Evolutionary conservation across 2,797 vertebrate genomes (phyloP).

Genomic region (Hydrolagus colliei): DNA sequence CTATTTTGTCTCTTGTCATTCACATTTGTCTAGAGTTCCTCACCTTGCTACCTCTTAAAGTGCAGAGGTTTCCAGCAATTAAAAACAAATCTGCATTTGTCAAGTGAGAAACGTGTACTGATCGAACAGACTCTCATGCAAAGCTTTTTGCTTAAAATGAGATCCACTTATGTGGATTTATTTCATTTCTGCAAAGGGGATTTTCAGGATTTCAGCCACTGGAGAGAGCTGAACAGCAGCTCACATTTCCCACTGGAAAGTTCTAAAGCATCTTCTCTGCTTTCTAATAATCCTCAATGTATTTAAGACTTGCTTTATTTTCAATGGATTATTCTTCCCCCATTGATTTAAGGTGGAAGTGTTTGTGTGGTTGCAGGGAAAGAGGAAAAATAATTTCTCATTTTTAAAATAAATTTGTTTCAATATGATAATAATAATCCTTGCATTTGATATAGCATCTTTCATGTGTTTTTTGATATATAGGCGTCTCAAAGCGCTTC

Average conservation of each 20-base stretch:
- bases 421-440: too few relatives aligned
- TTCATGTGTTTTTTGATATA: too few relatives aligned
- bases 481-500: too few relatives aligned
- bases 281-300: not conserved
- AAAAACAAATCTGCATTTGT: not conserved
- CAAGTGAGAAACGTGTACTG: not conserved
- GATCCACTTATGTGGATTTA: not conserved
- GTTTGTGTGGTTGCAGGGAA: too few relatives aligned
- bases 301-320: constrained; percentile 4
- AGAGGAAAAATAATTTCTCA: too few relatives aligned
- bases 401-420: too few relatives aligned
- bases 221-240: not conserved
- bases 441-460: too few relatives aligned
- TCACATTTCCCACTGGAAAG: not conserved
- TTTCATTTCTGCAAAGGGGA: not conserved
- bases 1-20: not conserved
- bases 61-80: not conserved
- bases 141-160: constrained; percentile 14
- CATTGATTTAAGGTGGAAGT: too few relatives aligned
- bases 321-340: not conserved
- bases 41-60: not conserved
- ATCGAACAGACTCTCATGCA: not conserved
- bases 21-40: not conserved
- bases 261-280: too few relatives aligned
- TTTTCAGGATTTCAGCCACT: not conserved